phyloP scores from a whole-genome alignment of 1,140 invertebrate genomes.

The Lepidurus arcticus region DNA sequence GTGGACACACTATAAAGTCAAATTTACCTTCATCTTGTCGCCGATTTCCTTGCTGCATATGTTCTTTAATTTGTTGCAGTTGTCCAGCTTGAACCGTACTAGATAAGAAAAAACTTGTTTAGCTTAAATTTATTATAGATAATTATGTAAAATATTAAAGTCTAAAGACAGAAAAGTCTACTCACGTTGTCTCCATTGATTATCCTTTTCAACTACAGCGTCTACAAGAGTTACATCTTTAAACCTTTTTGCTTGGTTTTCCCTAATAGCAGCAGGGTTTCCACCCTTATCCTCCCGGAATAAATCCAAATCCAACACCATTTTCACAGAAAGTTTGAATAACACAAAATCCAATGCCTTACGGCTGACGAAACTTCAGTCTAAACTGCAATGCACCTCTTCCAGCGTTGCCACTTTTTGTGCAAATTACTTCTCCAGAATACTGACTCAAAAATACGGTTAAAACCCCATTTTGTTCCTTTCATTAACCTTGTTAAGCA shows the following conservation, averaged over 20 bases:
- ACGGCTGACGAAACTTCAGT: background rate
- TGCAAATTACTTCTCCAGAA: background rate
- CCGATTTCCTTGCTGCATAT: constrained; percentile 93
- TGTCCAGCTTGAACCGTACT: constrained; percentile 81
- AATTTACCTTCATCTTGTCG: constrained; percentile 84
- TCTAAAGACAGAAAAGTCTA: constrained; percentile 32
- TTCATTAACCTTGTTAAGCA: too few species aligned
- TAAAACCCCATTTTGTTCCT: too few species aligned
- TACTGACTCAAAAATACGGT: too few species aligned
- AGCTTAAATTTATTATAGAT: background rate
- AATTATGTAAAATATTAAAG: background rate
- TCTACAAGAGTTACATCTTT: constrained; percentile 91
- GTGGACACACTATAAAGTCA: background rate
- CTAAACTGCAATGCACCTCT: constrained; percentile 3
- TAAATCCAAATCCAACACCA: constrained; percentile 97
- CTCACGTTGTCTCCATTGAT: constrained; percentile 76
- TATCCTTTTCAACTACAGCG: constrained; percentile 80
- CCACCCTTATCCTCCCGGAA: constrained; percentile 95
- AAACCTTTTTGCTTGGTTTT: constrained; percentile 88
- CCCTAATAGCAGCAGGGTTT: constrained; percentile 78
- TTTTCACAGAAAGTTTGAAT: constrained; percentile 44
- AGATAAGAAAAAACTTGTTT: constrained; percentile 38
- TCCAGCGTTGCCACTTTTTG: background rate
- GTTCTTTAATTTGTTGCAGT: constrained; percentile 93
- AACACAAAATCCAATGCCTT: background rate